Base-by-base conservation (phyloP, 2,797 vertebrate genomes). In the Avahi laniger region DNA sequence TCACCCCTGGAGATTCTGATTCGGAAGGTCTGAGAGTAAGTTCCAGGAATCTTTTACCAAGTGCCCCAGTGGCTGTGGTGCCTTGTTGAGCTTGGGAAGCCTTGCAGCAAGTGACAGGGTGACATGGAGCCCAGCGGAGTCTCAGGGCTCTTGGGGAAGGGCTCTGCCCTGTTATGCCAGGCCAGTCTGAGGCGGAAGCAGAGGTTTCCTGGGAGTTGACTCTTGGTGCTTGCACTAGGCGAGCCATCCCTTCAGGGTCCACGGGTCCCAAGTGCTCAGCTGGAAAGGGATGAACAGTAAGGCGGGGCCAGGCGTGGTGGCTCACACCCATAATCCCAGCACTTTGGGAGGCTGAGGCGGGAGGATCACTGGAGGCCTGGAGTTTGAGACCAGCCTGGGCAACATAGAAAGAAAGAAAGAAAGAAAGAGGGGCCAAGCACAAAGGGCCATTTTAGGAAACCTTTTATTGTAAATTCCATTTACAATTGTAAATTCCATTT, bases 391-490 rank as follows among this genome's bases (percentile, higher is more conserved):
- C 61, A 63, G 61, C 6, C 61, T 63, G 61, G 14, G 63, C 33
- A 65, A 65, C 7, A n/a, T 15, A 33, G 41, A 41, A 12, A 59
- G 28, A 33, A 20, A 35, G 30, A 61, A 30, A 17, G 48, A 15
- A 50, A 50, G 48, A 38, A 81, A 90, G 48, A 35, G 10, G 30
- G 72, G 24, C n/a, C 1, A 0, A 12, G 12, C 43, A 85, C 79
- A 52, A 63, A 54, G 26, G 54, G 14, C 48, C 33, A 22, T 33
- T 90, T 93, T 50, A 67, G 43, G 75, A 94, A 95, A 93, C 0
- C 2, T 92, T 98, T 97, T 94, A 97, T 92, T 98, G 85, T 33
- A 97, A 93, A 89, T 95, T 93, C 82, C 30, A 89, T 65, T 92
- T 80, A n/a, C n/a, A n/a, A 97, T 92, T 98, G 85, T 33, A 97